Base-by-base conservation (phyloP, 2,888 invertebrate species). In the Harpalus rubripes region DNA sequence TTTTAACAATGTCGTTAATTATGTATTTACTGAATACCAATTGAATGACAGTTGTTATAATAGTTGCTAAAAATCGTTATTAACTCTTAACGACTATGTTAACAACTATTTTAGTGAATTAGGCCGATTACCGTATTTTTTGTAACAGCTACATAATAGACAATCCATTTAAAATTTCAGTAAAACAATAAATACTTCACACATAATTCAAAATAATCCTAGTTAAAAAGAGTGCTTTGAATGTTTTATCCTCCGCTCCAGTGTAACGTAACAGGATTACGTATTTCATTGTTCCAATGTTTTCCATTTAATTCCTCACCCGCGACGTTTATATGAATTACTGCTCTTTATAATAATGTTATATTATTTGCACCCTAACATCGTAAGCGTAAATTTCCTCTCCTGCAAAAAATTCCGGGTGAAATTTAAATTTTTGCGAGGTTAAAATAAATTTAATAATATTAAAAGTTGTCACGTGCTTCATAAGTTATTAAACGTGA, bases 401-500 rank as follows among this genome's bases (percentile, higher is more conserved):
- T 15, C 56, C 15, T 7, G 61, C 16, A 16, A 63, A 63, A 63
- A 63, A 63, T 12, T 18, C 63, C 0, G 26, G 32, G 32, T 12
- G 39, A 7, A 68, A 68, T 68, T 39, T 68, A 68, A 68, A 68
- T 68, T 68, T 65, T 32, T 15, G 63, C 63, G 22, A 18, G 63
- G 26, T 12, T 68, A 39, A 63, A 63, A 63, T 68, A 39, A 68
- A 68, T 68, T 68, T 68, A 39, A 68, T 68, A 68, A 68, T 68
- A 68, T 68, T 68, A 68, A 68, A 68, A 68, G 7, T 1, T 68
- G 68, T 68, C 68, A 39, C 32, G 39, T 39, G 63, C 26, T 26
- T 63, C 68, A 68, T 39, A 68, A 68, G 39, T 68, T 68, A 68
- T 68, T 68, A 68, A 68, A 68, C n/a, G 68, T 68, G 68, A 68